Conservation (phyloP, 2,888 invertebrate species). For the Nephrotoma appendiculata region DNA sequence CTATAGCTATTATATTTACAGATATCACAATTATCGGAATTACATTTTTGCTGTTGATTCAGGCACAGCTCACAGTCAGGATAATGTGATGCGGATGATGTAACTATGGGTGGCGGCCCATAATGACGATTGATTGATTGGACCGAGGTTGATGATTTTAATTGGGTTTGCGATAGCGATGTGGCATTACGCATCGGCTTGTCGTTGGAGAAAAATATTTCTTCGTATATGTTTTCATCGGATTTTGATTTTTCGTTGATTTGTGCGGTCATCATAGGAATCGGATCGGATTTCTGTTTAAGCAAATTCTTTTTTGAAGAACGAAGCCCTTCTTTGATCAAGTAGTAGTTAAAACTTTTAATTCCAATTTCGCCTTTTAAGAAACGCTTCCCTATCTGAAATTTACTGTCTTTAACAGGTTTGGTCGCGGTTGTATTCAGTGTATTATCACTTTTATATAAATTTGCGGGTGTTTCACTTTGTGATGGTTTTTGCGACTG, state of each 20-base stretch:
- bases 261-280: constrained; percentile 14
- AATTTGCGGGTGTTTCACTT: neutral
- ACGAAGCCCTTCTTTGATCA: constrained; percentile 31
- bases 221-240: constrained; percentile 33
- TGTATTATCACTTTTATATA: neutral
- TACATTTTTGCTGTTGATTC: constrained; percentile 28
- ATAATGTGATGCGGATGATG: constrained; percentile 11
- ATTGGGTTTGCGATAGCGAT: neutral
- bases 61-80: constrained; percentile 29
- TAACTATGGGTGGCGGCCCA: neutral
- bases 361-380: constrained; percentile 32
- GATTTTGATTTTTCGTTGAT: constrained; percentile 24
- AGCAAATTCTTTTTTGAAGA: constrained; percentile 28
- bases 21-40: constrained; percentile 27
- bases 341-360: constrained; percentile 33
- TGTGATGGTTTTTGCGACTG: neutral
- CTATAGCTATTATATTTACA: constrained; percentile 14
- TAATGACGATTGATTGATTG: neutral
- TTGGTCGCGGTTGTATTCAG: neutral
- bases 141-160: neutral
- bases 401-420: constrained; percentile 16
- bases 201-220: constrained; percentile 28
- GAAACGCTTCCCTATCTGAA: constrained; percentile 30
- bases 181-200: constrained; percentile 14
- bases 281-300: constrained; percentile 20